Evolutionary conservation across 2,888 invertebrate species (phyloP).

Genomic region (Mythimna albipuncta): DNA sequence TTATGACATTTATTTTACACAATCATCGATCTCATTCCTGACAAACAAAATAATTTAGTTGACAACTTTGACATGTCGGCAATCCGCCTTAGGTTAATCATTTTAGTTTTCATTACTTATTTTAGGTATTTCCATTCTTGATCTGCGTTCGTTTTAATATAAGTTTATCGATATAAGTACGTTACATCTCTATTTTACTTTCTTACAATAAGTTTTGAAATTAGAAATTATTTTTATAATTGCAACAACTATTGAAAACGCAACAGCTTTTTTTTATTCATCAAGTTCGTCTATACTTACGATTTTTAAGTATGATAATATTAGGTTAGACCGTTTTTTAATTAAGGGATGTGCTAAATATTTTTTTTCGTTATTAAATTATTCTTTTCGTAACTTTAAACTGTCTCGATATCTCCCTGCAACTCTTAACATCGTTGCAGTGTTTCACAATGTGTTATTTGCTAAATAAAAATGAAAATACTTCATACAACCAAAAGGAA

Average conservation of each 20-base stretch:
- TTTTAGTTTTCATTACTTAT: constrained; percentile 30
- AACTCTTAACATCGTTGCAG: constrained; percentile 36
- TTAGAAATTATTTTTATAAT: constrained; percentile 10
- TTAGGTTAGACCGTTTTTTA: neutral
- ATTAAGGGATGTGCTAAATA: constrained; percentile 20
- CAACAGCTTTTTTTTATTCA: constrained; percentile 25
- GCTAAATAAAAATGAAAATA: constrained; percentile 71
- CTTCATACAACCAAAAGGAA: constrained; percentile 86
- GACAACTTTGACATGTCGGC: constrained; percentile 70
- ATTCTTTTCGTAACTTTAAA: constrained; percentile 1
- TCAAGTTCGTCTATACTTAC: neutral
- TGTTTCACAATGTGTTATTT: constrained; percentile 48
- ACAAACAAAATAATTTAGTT: constrained; percentile 38
- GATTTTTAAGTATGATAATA: neutral
- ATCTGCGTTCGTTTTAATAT: constrained; percentile 19
- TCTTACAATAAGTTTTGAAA: constrained; percentile 6
- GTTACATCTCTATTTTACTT: neutral
- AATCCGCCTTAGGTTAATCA: constrained; percentile 75
- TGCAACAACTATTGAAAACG: constrained; percentile 40
- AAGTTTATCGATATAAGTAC: neutral
- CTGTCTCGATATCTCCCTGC: constrained; percentile 33
- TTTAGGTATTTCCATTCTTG: constrained; percentile 5
- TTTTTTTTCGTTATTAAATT: neutral
- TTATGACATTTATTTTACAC: neutral
- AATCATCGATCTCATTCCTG: constrained; percentile 31